Percentiles rank a stretch among this genome's conserved stretches.
Conservation (phyloP, 2,113 vertebrate species). For the Corythaeola cristata region DNA sequence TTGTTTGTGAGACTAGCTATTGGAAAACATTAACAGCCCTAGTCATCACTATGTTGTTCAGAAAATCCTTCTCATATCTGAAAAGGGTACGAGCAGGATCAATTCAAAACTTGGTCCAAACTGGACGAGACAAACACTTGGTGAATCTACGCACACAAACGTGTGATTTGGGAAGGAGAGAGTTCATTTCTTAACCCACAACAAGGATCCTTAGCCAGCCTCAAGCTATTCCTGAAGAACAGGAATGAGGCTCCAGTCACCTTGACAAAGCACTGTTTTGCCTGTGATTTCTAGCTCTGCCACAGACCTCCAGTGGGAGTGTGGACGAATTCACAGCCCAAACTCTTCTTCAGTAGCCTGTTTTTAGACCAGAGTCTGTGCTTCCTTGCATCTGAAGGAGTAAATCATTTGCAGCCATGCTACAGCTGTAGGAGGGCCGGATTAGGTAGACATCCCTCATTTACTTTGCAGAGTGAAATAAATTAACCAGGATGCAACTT, state of each 20-base stretch:
- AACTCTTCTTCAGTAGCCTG: background rate
- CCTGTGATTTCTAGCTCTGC: background rate
- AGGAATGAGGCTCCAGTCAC: background rate
- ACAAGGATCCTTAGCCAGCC: background rate
- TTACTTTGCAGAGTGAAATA: background rate
- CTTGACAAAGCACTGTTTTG: background rate
- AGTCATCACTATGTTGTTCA: background rate
- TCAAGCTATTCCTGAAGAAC: background rate
- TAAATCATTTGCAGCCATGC: background rate
- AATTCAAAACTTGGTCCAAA: background rate
- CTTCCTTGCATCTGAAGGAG: background rate
- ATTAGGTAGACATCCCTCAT: background rate
- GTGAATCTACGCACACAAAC: background rate
- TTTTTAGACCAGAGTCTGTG: background rate
- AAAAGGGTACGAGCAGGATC: background rate
- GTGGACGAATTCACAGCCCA: background rate
- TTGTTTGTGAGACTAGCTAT: background rate
- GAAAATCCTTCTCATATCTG: background rate
- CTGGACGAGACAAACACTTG: fast-evolving
- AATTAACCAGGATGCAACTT: background rate
- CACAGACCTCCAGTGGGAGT: background rate
- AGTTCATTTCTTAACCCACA: background rate
- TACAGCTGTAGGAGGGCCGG: background rate
- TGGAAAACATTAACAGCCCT: background rate
- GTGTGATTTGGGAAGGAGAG: background rate